phyloP scores from a whole-genome alignment of 2,113 vertebrate species.

The Colistium nudipinnis region DNA sequence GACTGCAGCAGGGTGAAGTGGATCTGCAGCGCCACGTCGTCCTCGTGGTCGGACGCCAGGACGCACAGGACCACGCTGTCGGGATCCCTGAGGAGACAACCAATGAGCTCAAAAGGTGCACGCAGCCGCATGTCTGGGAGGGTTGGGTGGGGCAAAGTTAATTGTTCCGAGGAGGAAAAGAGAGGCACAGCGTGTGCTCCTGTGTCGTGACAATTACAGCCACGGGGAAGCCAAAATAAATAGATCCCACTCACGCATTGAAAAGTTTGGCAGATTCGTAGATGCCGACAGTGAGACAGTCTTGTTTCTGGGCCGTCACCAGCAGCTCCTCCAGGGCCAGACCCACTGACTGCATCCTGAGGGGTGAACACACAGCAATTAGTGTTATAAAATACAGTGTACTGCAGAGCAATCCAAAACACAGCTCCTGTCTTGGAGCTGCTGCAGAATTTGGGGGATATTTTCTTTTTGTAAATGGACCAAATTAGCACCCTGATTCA shows the following conservation, averaged over 20 bases:
- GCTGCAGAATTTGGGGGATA: neutral
- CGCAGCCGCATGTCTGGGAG: neutral
- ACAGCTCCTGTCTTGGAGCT: neutral
- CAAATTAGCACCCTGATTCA: neutral
- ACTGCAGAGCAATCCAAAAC: neutral
- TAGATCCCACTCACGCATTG: conserved; percentile 61
- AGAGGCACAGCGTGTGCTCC: neutral
- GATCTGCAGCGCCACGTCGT: conserved; percentile 90
- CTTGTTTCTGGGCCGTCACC: conserved; percentile 72
- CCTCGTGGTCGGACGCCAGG: conserved; percentile 87
- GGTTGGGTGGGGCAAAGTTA: neutral
- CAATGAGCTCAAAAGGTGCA: neutral
- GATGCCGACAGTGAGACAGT: conserved; percentile 74
- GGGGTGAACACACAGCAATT: neutral
- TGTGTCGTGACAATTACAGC: neutral
- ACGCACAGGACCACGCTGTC: conserved; percentile 93
- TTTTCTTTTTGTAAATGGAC: neutral
- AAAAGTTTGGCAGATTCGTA: conserved; percentile 78
- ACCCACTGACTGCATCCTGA: conserved; percentile 67
- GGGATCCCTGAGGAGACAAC: conserved; percentile 83
- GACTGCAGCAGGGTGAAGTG: conserved; percentile 95
- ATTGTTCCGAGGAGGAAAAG: neutral
- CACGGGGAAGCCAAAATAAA: neutral
- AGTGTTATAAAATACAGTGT: neutral
- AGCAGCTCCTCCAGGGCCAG: conserved; percentile 75